Base-by-base conservation (phyloP, 2,888 invertebrate species). In the Zonitis immaculata region DNA sequence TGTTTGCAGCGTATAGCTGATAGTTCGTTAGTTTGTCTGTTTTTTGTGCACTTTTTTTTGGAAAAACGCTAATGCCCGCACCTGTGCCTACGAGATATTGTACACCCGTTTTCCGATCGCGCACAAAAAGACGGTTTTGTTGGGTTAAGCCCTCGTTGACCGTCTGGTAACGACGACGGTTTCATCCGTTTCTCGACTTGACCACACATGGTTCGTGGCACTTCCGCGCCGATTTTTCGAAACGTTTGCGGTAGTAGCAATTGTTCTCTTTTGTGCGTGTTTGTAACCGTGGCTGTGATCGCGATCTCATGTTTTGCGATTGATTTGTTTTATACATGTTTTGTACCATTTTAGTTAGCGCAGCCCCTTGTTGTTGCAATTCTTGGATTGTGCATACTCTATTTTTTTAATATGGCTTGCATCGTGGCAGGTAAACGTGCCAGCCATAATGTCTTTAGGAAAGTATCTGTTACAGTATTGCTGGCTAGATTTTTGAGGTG, bases 401-500 rank as follows among this genome's bases (percentile, higher is more conserved):
- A 57, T 1, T 59, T 55, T 3, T 57, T 51, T 1, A 65, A 45
- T 28, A 62, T 58, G 14, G 52, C 49, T 45, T 55, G 55, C 44
- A 56, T 51, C 4, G 35, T 14, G 3, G 26, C 14, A 1, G 61
- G 60, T 9, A 63, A 44, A 7, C 58, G 53, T 1, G 48, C 26
- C 16, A 54, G n/a, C 61, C 59, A 62, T 3, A 65, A 35, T 6
- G 57, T 54, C 1, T 60, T 43, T 1, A 66, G 20, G 0, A 67
- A 16, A 2, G 45, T 30, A 3, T 66, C 65, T 0, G 58, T 42
- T 0, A 66, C 58, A 0, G 28, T 39, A 0, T 51, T 49, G 1
- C 62, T 63, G 0, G 62, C 65, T 0, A 68, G 54, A 0, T 42
- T 18, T 0, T 42, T 49, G 0, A 69, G 48, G 12, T 64, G 60